Evolutionary conservation across 2,113 vertebrate genomes (phyloP), one percentile per base, ranked within the genome.

Genomic region (Terrapene triunguis): DNA sequence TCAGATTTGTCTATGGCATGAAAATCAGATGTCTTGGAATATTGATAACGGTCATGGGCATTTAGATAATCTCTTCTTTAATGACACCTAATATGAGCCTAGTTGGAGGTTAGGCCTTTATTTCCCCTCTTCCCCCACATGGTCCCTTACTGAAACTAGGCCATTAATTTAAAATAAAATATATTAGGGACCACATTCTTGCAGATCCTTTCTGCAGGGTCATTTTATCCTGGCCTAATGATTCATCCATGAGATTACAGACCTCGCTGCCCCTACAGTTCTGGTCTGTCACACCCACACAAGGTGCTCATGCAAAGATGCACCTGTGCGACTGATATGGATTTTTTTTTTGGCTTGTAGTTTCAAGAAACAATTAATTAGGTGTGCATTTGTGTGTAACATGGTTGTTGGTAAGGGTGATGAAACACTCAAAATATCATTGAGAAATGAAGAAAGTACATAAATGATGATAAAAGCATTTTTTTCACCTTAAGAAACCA

Each of bases 401-500:
- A 4, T 86, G 21, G 35, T 54, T 82, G 51, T 35, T 54, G 51
- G 65, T 72, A 74, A 54, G 50, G 21, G 47, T 48, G 22, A 48
- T 25, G 1, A 94, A 94, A 96, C 27, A 89, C 69, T 50, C 2
- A 51, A 95, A 93, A 91, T 47, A 42, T 22, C 80, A 42, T 32
- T 81, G 29, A 22, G 84, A 92, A 93, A 83, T 5, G 88, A 32
- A 94, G 32, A 69, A 85, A 35, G 32, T 22, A 78, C 72, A 44
- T 24, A 22, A 95, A 42, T 85, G 94, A 59, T 32, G 94, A 92
- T n/a, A 83, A 51, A 35, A 42, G 4, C 13, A 82, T 38, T 91
- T 94, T 92, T 92, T 82, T 92, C 84, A 72, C 62, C 80, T 25
- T 96, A 89, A 88, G 93, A 94, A 17, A 92, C 83, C 87, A 35